Evolutionary conservation across 2,797 vertebrate genomes (phyloP).

Genomic region (Rallus crepitans): DNA sequence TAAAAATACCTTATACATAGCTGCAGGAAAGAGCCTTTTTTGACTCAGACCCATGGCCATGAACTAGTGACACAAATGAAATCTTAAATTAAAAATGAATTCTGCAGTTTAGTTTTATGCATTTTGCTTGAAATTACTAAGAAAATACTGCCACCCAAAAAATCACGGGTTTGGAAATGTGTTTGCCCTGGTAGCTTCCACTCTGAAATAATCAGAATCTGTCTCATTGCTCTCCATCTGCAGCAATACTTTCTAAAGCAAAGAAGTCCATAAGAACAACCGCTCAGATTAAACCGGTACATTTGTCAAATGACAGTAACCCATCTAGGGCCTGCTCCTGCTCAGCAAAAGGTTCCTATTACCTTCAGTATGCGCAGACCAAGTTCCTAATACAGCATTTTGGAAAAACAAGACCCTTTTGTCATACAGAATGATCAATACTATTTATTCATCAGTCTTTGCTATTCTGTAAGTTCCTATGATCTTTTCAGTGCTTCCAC

Average conservation of each 20-base stretch:
- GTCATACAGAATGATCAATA: background rate
- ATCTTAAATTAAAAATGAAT: background rate
- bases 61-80: background rate
- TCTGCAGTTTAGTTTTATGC: background rate
- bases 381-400: background rate
- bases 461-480: background rate
- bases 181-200: background rate
- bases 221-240: slow-evolving; percentile 1
- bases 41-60: background rate
- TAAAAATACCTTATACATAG: background rate
- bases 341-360: background rate
- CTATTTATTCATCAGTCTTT: background rate
- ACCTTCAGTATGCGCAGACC: background rate
- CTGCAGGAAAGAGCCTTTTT: background rate
- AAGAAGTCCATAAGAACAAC: slow-evolving; percentile 19
- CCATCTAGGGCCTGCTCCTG: background rate
- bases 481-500: background rate
- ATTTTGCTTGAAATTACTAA: background rate
- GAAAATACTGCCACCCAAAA: background rate
- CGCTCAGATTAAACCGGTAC: background rate
- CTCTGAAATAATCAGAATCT: slow-evolving; percentile 18
- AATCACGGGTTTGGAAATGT: background rate
- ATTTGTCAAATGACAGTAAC: background rate
- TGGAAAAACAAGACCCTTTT: background rate
- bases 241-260: background rate